Evolutionary conservation across 2,113 vertebrate genomes (phyloP), one percentile per base, ranked within the genome.

Genomic region (Elephantulus edwardii): DNA sequence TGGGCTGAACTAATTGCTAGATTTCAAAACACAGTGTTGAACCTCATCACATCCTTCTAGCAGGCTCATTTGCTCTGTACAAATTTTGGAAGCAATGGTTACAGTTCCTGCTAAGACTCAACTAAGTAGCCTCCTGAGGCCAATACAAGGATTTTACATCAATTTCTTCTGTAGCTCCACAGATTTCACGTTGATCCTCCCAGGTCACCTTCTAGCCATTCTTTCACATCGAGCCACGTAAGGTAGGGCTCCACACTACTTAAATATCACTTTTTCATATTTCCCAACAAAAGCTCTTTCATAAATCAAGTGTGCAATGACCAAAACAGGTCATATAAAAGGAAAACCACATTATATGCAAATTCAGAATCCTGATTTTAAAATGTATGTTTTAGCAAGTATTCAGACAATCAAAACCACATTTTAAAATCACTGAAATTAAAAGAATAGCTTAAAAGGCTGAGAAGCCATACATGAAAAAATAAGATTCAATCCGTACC

Each of bases 21-120:
- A 96, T 94, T 95, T 95, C 84, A 93, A 96, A 95, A 89, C 48
- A 91, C 33, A 93, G 46, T 90, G 86, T n/a, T 1, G 0, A 96
- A 68, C 77, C 70, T 40, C 70, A 78, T 91, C 91, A 95, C 28
- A 71, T 12, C 40, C 42, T 95, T 3, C 1, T 33, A 86, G 80
- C 91, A 93, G 91, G 75, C 54, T 95, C 89, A 91, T 96, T 96
- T 95, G 86, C 42, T 86, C 68, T 46, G 52, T 35, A 44, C 0
- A 88, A 78, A 95, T 46, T 94, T 83, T 96, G 87, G 42, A 35
- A 75, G 50, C 74, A 92, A 87, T 11, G 3, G 76, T 91, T 58
- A 83, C 1, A 62, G 42, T 26, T 96, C 91, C 91, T 83, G 74
- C 91, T 68, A 88, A 92, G 83, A 88, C 86, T 82, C 93, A 94